phyloP scores from a whole-genome alignment of 2,113 vertebrate genomes.

The Rhea pennata region DNA sequence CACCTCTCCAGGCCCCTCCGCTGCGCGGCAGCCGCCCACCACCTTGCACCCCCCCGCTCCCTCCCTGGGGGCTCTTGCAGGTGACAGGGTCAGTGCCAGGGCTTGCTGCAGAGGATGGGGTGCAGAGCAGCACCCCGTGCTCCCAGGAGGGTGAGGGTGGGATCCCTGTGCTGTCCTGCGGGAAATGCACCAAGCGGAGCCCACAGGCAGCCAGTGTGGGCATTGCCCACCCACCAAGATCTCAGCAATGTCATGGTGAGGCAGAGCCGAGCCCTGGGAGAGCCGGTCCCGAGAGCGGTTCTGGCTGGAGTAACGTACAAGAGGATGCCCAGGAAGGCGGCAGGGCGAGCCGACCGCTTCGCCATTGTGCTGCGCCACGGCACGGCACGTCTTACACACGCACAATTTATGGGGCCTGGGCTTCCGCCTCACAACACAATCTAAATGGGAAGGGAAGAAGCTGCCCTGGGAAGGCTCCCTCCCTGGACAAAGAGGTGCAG shows the following conservation, averaged over 20 bases:
- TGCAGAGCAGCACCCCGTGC: background rate
- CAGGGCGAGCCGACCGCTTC: background rate
- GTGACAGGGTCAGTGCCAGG: rapidly evolving
- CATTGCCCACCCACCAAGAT: rapidly evolving
- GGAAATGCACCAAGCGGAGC: background rate
- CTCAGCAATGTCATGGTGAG: rapidly evolving
- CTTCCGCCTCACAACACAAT: constrained; percentile 62
- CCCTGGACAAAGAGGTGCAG: background rate
- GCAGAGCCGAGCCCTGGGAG: too few species aligned
- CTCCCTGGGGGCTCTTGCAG: background rate
- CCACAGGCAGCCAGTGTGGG: rapidly evolving
- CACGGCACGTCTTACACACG: constrained; percentile 34
- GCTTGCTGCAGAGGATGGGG: rapidly evolving
- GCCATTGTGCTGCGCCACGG: constrained; percentile 65
- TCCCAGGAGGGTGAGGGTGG: rapidly evolving
- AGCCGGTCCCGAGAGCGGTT: too few species aligned
- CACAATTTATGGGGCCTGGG: constrained; percentile 62
- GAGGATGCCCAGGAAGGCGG: background rate
- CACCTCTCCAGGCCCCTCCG: background rate
- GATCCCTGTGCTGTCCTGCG: background rate
- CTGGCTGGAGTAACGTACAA: too few species aligned
- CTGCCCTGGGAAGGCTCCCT: background rate
- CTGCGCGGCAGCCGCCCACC: too few species aligned
- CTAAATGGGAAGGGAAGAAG: constrained; percentile 27
- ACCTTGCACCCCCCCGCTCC: background rate